Percentiles rank a stretch among this genome's conserved stretches.
These are phyloP conservation scores for Hipposideros larvatus DNA, from an alignment of 2,797 vertebrate species.

Conservation along the genomic window DNA sequence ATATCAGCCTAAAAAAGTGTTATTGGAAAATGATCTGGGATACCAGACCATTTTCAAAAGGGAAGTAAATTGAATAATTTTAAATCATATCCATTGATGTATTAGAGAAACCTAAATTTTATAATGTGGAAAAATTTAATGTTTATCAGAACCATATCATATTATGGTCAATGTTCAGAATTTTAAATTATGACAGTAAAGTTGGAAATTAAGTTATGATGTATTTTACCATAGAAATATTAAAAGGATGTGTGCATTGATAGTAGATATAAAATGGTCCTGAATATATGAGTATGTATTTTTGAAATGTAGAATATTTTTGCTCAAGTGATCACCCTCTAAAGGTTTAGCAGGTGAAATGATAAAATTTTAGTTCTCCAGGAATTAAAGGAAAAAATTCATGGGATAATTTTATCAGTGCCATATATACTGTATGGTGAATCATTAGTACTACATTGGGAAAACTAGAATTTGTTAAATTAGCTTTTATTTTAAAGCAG, in stretches of 20 bases:
- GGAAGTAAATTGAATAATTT: slow-evolving; percentile 1
- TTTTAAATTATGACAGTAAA: slow-evolving; percentile 14
- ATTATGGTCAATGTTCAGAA: not conserved
- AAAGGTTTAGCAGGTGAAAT: not conserved
- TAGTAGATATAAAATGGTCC: not conserved
- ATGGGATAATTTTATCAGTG: not conserved
- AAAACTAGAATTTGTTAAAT: not conserved
- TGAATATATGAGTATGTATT: not conserved
- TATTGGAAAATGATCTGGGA: not conserved
- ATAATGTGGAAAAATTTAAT: not conserved
- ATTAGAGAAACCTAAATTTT: not conserved
- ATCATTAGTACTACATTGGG: not conserved
- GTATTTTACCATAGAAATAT: not conserved
- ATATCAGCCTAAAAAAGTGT: not conserved
- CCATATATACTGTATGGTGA: not conserved
- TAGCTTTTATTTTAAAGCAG: not conserved
- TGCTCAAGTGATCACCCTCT: not conserved
- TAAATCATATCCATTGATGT: not conserved
- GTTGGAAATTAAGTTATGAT: not conserved
- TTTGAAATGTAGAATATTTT: slow-evolving; percentile 38
- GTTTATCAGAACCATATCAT: not conserved
- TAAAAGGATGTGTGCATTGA: not conserved
- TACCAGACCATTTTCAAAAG: not conserved
- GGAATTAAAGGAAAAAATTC: not conserved
- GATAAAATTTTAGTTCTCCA: not conserved